Percentiles rank a stretch among this genome's conserved stretches.
These are phyloP conservation scores for Caenorhabditis imperialis DNA, from an alignment of 2,888 invertebrate genomes.

Conservation along the genomic window DNA sequence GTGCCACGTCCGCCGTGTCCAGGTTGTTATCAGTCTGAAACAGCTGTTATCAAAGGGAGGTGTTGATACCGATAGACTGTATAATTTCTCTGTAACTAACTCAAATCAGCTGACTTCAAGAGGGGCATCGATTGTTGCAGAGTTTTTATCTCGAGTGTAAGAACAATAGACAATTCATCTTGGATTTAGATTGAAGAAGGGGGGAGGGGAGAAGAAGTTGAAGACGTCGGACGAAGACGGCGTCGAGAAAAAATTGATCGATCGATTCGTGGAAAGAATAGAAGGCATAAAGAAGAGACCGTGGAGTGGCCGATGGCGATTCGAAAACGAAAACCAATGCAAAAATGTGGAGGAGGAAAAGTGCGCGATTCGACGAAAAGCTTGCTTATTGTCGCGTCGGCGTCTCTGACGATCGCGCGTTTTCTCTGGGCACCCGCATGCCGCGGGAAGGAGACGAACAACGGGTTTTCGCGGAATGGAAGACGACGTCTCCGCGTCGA, in stretches of 20 bases:
- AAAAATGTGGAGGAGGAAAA: constrained; percentile 47
- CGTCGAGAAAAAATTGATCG: constrained; percentile 31
- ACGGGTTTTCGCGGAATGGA: constrained; percentile 26
- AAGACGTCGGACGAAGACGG: constrained; percentile 1
- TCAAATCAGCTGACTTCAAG: constrained; percentile 4
- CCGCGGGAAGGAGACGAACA: constrained; percentile 7
- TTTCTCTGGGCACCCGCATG: constrained; percentile 15
- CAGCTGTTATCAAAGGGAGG: constrained; percentile 4
- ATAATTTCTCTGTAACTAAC: background rate
- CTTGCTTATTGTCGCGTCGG: constrained; percentile 49
- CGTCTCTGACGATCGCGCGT: constrained; percentile 23
- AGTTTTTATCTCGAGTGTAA: constrained; percentile 14
- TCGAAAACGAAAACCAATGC: constrained; percentile 44
- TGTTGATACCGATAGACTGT: no score
- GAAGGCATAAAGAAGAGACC: constrained; percentile 1
- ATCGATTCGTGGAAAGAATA: constrained; percentile 36
- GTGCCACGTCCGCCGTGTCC: no score
- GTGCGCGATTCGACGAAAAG: constrained; percentile 52
- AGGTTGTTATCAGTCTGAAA: background rate
- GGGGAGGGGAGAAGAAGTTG: constrained; percentile 1
- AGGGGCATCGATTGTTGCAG: constrained; percentile 6
- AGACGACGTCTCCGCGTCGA: constrained; percentile 24
- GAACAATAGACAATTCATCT: constrained; percentile 18
- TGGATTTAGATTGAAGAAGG: background rate
- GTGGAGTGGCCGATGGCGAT: constrained; percentile 50